Conservation (phyloP, 2,888 invertebrate species). For the Eilema caniola region DNA sequence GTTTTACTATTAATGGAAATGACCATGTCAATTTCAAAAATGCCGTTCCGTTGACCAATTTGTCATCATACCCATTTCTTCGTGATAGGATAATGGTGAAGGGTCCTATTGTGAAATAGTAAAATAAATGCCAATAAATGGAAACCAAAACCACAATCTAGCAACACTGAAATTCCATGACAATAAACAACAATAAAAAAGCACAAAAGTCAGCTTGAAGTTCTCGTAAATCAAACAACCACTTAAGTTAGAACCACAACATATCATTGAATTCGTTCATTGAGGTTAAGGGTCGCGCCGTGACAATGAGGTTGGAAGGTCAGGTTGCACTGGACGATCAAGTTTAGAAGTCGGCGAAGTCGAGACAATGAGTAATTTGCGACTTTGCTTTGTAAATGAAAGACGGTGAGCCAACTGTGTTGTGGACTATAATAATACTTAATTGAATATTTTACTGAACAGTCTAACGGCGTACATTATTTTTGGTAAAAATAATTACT, state of each 20-base stretch:
- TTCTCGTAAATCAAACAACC: slow-evolving; percentile 46
- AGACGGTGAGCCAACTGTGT: slow-evolving; percentile 28
- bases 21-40: no score
- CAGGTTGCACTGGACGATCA: slow-evolving; percentile 53
- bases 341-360: slow-evolving; percentile 56
- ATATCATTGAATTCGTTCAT: slow-evolving; percentile 51
- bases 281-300: slow-evolving; percentile 43
- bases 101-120: no score
- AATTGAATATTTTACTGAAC: neutral
- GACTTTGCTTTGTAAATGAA: slow-evolving; percentile 49
- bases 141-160: neutral
- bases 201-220: slow-evolving; percentile 51
- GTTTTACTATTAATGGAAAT: no score
- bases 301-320: slow-evolving; percentile 53
- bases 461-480: neutral
- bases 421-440: neutral
- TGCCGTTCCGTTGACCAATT: no score
- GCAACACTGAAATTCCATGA: slow-evolving; percentile 5
- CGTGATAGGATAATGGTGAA: no score
- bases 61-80: no score
- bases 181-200: slow-evolving; percentile 49
- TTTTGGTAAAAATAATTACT: no score
- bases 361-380: slow-evolving; percentile 65
- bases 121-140: neutral
- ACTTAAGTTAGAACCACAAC: slow-evolving; percentile 44